Evolutionary conservation across 2,113 vertebrate genomes (phyloP).

Genomic region (Melanerpes aurifrons): DNA sequence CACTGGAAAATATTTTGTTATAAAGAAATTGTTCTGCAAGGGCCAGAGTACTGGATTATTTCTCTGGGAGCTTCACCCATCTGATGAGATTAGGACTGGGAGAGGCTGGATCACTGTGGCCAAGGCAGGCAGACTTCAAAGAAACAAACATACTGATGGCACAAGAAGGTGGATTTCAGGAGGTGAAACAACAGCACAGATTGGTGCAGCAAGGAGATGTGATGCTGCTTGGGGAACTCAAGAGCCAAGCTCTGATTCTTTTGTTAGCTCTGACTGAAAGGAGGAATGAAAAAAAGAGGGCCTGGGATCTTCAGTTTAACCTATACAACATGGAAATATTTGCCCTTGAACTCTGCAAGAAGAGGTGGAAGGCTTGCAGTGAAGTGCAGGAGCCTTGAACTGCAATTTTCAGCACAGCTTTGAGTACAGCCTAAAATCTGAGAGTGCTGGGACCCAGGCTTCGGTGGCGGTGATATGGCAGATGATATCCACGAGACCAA

Average conservation of each 20-base stretch:
- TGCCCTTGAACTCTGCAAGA: conserved; percentile 78
- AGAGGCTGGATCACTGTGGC: background rate
- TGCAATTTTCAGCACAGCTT: background rate
- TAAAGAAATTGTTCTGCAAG: background rate
- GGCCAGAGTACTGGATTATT: background rate
- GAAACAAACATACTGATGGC: background rate
- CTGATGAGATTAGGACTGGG: background rate
- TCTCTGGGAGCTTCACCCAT: background rate
- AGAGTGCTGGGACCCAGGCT: background rate
- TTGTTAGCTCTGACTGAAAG: background rate
- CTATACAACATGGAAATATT: conserved; percentile 60
- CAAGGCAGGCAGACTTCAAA: background rate
- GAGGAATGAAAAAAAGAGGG: background rate
- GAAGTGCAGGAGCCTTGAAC: background rate
- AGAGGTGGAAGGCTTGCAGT: background rate
- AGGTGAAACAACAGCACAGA: background rate
- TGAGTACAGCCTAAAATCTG: background rate
- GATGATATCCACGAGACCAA: background rate
- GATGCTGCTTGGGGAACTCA: background rate
- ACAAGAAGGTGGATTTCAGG: background rate
- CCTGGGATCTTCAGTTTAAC: background rate
- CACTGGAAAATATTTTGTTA: background rate
- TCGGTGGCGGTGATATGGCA: too few relatives aligned
- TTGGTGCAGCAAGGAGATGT: background rate
- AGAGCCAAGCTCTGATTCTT: background rate